phyloP scores from a whole-genome alignment of 1,140 invertebrate genomes.

The Mya arenaria region DNA sequence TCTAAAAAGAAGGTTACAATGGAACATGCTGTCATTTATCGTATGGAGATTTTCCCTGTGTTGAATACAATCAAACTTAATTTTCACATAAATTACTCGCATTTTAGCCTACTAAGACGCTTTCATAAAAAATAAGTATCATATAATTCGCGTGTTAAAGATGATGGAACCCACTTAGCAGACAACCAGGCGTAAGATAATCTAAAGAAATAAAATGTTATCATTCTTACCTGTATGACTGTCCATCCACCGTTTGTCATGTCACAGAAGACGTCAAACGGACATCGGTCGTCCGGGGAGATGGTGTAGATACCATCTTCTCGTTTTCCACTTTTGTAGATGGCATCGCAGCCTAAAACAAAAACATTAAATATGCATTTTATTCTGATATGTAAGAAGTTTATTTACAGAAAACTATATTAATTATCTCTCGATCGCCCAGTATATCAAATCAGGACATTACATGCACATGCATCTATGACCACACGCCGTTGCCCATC shows the following conservation, averaged over 20 bases:
- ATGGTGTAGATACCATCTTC: constrained; percentile 19
- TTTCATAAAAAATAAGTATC: neutral
- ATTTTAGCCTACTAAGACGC: neutral
- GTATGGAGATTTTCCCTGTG: no score
- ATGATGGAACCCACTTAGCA: neutral
- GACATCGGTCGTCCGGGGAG: constrained; percentile 32
- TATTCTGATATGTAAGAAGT: no score
- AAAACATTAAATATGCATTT: no score
- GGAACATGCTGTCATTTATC: no score
- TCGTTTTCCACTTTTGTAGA: neutral
- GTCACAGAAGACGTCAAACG: constrained; percentile 26
- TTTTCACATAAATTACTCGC: neutral
- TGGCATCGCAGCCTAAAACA: constrained; percentile 16
- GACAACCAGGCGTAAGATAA: neutral
- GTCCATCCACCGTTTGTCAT: constrained; percentile 38
- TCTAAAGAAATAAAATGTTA: neutral
- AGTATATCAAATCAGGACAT: no score
- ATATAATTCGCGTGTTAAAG: neutral
- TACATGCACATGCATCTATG: no score
- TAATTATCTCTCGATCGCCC: no score
- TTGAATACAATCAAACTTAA: no score
- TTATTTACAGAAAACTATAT: no score
- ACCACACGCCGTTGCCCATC: no score
- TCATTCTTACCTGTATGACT: constrained; percentile 10
- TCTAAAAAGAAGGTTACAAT: no score